phyloP scores from a whole-genome alignment of 1,140 invertebrate genomes.

The Diuraphis noxia region DNA sequence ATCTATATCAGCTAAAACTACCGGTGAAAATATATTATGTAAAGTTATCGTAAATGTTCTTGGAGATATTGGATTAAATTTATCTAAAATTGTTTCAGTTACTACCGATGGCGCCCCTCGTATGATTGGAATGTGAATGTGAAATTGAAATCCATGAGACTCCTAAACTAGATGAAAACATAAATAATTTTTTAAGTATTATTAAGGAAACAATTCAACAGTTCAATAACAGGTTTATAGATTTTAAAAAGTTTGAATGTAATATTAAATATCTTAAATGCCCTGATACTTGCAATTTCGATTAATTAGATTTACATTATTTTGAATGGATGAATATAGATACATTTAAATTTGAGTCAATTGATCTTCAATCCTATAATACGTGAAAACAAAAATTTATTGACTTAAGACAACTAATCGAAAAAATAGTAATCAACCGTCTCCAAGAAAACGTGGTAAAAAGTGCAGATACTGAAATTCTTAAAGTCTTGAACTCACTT shows the following conservation, averaged over 20 bases:
- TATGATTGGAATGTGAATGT: neutral
- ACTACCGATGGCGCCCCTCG: no score
- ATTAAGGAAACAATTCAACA: constrained; percentile 19
- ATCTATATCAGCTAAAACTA: no score
- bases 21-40: no score
- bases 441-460: neutral
- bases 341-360: constrained; percentile 7
- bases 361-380: neutral
- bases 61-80: no score
- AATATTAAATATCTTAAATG: neutral
- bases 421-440: neutral
- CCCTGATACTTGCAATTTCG: neutral
- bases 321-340: constrained; percentile 19
- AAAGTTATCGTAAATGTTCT: no score
- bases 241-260: neutral
- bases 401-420: neutral
- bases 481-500: neutral
- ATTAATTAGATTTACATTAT: constrained; percentile 42
- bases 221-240: neutral
- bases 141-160: neutral
- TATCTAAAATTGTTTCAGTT: no score
- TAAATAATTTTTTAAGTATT: constrained; percentile 5
- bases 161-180: neutral
- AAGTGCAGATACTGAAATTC: constrained; percentile 1
- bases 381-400: neutral